Evolutionary conservation across 1,140 invertebrate species (phyloP).

Genomic region (Drosophila arawakana): DNA sequence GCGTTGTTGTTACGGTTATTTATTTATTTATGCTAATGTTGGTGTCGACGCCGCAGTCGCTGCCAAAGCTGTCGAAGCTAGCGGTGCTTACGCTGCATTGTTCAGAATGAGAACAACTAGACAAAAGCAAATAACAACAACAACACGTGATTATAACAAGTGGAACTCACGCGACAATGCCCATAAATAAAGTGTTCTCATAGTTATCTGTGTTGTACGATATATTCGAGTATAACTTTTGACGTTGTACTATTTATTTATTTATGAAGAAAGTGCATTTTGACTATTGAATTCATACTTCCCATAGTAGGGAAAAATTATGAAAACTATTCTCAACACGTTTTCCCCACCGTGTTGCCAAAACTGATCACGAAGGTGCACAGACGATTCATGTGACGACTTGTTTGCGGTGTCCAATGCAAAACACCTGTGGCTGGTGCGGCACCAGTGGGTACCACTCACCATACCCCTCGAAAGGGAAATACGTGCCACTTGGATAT

Average conservation of each 20-base stretch:
- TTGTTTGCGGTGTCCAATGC: slow-evolving; percentile 10
- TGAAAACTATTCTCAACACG: slow-evolving; percentile 68
- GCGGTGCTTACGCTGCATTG: slow-evolving; percentile 66
- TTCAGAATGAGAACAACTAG: slow-evolving; percentile 76
- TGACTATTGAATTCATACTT: slow-evolving; percentile 25
- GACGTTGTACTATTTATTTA: slow-evolving; percentile 9
- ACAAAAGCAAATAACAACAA: slow-evolving; percentile 33
- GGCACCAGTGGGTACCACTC: slow-evolving; percentile 39
- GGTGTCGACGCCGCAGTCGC: slow-evolving; percentile 45
- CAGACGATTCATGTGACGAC: slow-evolving; percentile 31
- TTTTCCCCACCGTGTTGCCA: slow-evolving; percentile 34
- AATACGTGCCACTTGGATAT: slow-evolving; percentile 29
- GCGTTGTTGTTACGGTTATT: slow-evolving; percentile 69
- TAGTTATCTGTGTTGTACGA: slow-evolving; percentile 46
- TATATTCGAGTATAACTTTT: slow-evolving; percentile 12
- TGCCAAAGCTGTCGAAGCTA: not conserved
- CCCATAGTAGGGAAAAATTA: slow-evolving; percentile 58
- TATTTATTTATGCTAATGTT: slow-evolving; percentile 81
- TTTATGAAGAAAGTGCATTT: slow-evolving; percentile 64
- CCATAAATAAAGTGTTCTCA: slow-evolving; percentile 74
- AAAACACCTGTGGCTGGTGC: slow-evolving; percentile 43
- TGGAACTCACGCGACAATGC: slow-evolving; percentile 72
- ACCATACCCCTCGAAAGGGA: not conserved
- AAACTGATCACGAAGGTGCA: slow-evolving; percentile 41
- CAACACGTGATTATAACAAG: slow-evolving; percentile 38